Evolutionary conservation across 35 echinoderm and acorn worm species (phyloP), one percentile per base, ranked within the genome.

Genomic region (Ptychodera flava): DNA sequence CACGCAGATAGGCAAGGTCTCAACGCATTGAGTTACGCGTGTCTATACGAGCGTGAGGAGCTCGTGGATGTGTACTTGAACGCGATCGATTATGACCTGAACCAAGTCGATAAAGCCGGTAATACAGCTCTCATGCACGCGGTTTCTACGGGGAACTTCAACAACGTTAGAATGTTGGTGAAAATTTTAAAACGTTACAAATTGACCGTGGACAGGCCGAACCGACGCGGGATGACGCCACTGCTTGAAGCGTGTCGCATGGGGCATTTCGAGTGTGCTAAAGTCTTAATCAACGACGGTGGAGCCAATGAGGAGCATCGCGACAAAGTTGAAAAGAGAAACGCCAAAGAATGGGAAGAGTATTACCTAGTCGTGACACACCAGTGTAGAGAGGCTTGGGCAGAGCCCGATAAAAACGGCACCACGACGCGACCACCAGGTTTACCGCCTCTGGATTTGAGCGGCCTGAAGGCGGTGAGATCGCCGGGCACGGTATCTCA

Each of bases 41-140:
- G 91, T 79, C 85, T 97, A 32, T 91, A 85, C 36, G 85, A 83
- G 32, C 85, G 94, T 16, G 1, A 81, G 15, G 85, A 97, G 83
- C 84, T 97, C 28, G 79, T 91, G 0, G 76, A 82, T 28, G 34
- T 97, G 53, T 93, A 86, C 38, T 64, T 97, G 16, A 83, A 89
- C 16, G 94, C 94, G 16, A 84, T 97, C 16, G 94, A 97, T 77
- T 97, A 86, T 81, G 89, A 97, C 79, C 31, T 93, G 29, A 93
- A 97, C 76, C 91, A 97, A 10, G 78, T 81, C 12, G 94, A 97
- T 75, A 85, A 88, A 29, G 90, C 77, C 34, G 91, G 94, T 16
- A 97, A 97, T 79, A 93, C 91, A 27, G 94, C 94, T 0, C 37
- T 97, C 16, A 93, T 97, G 34, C 93, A 97, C 82, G 94, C 94